Conservation (phyloP, 2,113 vertebrate species). For the Gasterosteus nipponicus region DNA sequence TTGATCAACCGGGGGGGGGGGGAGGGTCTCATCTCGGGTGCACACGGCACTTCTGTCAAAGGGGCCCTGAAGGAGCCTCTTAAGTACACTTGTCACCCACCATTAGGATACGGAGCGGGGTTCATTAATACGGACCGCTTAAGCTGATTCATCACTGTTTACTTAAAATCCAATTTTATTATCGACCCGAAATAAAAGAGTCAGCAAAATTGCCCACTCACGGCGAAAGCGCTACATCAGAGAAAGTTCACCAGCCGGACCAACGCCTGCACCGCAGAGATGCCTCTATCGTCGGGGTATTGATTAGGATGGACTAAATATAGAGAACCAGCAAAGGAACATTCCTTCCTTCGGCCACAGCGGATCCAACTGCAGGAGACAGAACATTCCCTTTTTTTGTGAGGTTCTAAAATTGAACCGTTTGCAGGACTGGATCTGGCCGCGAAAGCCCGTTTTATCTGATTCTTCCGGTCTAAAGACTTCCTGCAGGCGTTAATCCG, state of each 20-base stretch:
- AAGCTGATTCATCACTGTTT: slow-evolving; percentile 76
- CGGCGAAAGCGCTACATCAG: slow-evolving; percentile 74
- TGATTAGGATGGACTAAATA: slow-evolving; percentile 64
- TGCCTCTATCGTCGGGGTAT: slow-evolving; percentile 49
- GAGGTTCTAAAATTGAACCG: not conserved
- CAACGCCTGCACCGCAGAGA: slow-evolving; percentile 59
- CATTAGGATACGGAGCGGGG: slow-evolving; percentile 61
- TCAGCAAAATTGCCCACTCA: slow-evolving; percentile 72
- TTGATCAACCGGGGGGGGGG: slow-evolving; percentile 29
- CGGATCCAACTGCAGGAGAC: not conserved
- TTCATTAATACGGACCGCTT: slow-evolving; percentile 64
- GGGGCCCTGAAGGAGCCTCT: slow-evolving; percentile 42
- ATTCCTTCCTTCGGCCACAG: slow-evolving; percentile 5
- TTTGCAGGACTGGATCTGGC: slow-evolving; percentile 13
- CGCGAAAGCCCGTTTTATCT: slow-evolving; percentile 1
- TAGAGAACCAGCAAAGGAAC: slow-evolving; percentile 28
- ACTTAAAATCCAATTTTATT: slow-evolving; percentile 75
- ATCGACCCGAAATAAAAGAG: slow-evolving; percentile 60
- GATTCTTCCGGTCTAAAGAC: slow-evolving; percentile 20
- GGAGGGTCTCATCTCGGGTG: slow-evolving; percentile 35
- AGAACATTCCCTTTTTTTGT: slow-evolving; percentile 6
- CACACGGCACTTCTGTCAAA: slow-evolving; percentile 53
- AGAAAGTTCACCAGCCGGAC: slow-evolving; percentile 63
- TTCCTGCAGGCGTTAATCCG: slow-evolving; percentile 46
- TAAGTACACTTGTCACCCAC: slow-evolving; percentile 68